Conservation (phyloP, 2,888 invertebrate species). For the Arenicola marina region DNA sequence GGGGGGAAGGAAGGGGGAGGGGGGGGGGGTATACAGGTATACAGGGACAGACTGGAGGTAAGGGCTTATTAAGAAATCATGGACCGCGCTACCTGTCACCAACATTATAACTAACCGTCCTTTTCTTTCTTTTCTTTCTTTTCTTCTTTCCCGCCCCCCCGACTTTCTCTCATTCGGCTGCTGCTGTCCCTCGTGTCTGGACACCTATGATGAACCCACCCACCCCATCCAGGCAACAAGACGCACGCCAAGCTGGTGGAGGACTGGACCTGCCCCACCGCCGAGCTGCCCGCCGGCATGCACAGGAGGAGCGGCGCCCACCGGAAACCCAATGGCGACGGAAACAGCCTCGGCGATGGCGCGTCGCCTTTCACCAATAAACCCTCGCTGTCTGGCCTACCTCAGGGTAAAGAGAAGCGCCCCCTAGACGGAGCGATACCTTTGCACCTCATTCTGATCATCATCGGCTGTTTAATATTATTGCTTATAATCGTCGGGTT, state of each 20-base stretch:
- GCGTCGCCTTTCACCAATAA: not conserved
- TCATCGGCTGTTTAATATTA: conserved; percentile 22
- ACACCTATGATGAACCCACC: too few relatives aligned
- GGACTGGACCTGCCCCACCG: conserved; percentile 31
- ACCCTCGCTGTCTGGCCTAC: not conserved
- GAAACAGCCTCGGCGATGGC: not conserved
- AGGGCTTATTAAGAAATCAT: too few relatives aligned
- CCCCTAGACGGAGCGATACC: conserved; percentile 18
- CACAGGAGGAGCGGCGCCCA: conserved; percentile 7
- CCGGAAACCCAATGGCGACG: conserved; percentile 5
- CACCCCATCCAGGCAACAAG: conserved; percentile 28
- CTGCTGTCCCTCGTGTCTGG: too few relatives aligned
- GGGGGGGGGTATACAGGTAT: too few relatives aligned
- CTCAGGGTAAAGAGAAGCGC: not conserved
- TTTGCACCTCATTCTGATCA: conserved; percentile 22
- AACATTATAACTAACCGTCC: not conserved
- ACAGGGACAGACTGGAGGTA: too few relatives aligned
- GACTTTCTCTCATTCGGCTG: too few relatives aligned
- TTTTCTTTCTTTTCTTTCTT: not conserved
- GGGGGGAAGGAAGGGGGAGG: too few relatives aligned
- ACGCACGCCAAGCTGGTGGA: conserved; percentile 26
- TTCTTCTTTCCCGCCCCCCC: too few relatives aligned
- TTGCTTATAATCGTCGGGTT: conserved; percentile 26
- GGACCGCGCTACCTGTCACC: too few relatives aligned
- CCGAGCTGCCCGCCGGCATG: conserved; percentile 1